Percentiles rank a stretch among this genome's conserved stretches.
These are phyloP conservation scores for Streptopelia turtur DNA, from an alignment of 2,797 vertebrate genomes.

Conservation along the genomic window DNA sequence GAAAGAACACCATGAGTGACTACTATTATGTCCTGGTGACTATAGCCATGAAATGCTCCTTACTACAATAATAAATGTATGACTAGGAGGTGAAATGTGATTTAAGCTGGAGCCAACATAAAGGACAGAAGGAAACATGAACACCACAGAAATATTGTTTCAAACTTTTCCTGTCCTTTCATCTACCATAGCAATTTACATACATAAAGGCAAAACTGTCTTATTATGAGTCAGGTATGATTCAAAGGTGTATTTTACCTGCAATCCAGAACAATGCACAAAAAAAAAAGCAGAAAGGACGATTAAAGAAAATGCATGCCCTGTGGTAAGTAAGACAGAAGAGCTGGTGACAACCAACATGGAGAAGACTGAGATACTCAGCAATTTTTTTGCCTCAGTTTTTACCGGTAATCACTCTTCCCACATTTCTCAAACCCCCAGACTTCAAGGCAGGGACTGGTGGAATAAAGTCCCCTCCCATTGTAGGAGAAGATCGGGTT, in stretches of 20 bases:
- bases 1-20: neutral
- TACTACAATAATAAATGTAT: neutral
- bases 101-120: neutral
- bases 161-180: neutral
- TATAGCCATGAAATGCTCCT: neutral
- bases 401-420: neutral
- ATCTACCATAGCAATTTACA: neutral
- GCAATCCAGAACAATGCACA: neutral
- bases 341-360: neutral
- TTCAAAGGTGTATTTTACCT: neutral
- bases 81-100: neutral
- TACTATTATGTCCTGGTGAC: neutral
- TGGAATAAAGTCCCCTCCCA: neutral
- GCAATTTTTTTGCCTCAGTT: neutral
- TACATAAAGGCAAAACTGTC: neutral
- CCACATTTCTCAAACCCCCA: neutral
- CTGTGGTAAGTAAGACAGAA: neutral
- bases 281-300: neutral
- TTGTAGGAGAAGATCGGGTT: neutral
- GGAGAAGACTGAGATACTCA: no score
- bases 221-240: neutral
- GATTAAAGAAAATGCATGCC: neutral
- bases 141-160: neutral
- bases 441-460: neutral
- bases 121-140: neutral